A percentile compares a stretch with the other conserved stretches of the same genome.
Evolutionary conservation across 2,888 invertebrate species (phyloP).

Genomic region (Eulithis testata): DNA sequence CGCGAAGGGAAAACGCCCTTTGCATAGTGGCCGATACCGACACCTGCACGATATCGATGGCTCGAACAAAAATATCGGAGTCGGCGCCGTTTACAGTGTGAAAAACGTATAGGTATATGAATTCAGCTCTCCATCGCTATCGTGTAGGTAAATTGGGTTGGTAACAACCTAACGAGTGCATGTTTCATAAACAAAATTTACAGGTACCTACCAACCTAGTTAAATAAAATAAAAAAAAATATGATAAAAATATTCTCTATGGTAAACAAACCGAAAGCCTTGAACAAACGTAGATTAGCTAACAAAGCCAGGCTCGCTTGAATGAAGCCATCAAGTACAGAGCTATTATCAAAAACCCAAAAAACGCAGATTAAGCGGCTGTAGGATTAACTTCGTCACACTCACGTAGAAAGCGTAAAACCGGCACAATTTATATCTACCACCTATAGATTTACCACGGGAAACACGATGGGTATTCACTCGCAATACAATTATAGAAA

Average conservation of each 20-base stretch:
- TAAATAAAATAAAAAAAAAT: neutral
- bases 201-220: neutral
- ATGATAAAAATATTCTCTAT: neutral
- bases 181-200: too few species aligned
- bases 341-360: constrained; percentile 21
- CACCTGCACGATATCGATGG: too few species aligned
- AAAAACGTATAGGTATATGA: too few species aligned
- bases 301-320: constrained; percentile 12
- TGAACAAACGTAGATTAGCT: constrained; percentile 16
- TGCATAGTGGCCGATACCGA: too few species aligned
- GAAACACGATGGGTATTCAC: too few species aligned
- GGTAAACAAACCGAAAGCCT: neutral
- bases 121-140: too few species aligned
- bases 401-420: neutral
- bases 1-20: too few species aligned
- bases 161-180: too few species aligned
- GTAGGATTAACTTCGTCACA: neutral
- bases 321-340: constrained; percentile 11
- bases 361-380: constrained; percentile 15
- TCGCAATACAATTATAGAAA: too few species aligned
- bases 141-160: too few species aligned
- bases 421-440: neutral
- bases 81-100: too few species aligned
- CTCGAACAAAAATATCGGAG: too few species aligned
- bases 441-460: neutral